Percentiles rank a stretch among this genome's conserved stretches.
These are phyloP conservation scores for Urocolius indicus DNA, from an alignment of 2,113 vertebrate genomes.

Conservation along the genomic window DNA sequence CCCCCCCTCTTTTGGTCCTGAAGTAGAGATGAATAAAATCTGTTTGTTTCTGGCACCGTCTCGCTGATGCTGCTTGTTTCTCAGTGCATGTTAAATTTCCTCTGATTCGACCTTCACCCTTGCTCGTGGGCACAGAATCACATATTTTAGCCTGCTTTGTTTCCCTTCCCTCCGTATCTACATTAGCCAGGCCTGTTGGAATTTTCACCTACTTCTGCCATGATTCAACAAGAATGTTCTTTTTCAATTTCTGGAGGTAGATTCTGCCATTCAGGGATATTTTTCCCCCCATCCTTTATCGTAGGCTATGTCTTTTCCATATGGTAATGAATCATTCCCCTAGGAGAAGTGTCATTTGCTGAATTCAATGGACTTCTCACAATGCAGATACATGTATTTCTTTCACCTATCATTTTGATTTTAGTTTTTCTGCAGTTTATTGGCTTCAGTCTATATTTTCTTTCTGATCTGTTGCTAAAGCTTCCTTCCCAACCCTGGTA, in stretches of 20 bases:
- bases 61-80: slow-evolving; percentile 58
- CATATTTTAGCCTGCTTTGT: slow-evolving; percentile 2
- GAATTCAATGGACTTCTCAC: slow-evolving; percentile 40
- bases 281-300: slow-evolving; percentile 1
- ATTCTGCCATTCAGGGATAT: slow-evolving; percentile 39
- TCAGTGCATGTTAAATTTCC: slow-evolving; percentile 51
- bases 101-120: slow-evolving; percentile 56
- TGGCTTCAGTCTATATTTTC: slow-evolving; percentile 9
- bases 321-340: slow-evolving; percentile 62
- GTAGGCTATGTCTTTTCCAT: slow-evolving; percentile 30
- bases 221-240: slow-evolving; percentile 3
- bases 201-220: slow-evolving; percentile 46
- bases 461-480: slow-evolving; percentile 21
- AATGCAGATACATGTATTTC: slow-evolving; percentile 47
- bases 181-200: not conserved
- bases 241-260: slow-evolving; percentile 44
- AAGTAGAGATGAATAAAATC: slow-evolving; percentile 48
- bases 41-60: slow-evolving; percentile 29
- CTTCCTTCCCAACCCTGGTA: not conserved
- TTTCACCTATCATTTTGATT: slow-evolving; percentile 53
- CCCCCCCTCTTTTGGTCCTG: not conserved
- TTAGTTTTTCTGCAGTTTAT: slow-evolving; percentile 50
- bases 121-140: slow-evolving; percentile 46
- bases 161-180: not conserved
- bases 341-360: slow-evolving; percentile 49